A percentile compares a stretch with the other conserved stretches of the same genome.
Evolutionary conservation across 2,113 vertebrate species (phyloP).

Genomic region (Lanius collurio): DNA sequence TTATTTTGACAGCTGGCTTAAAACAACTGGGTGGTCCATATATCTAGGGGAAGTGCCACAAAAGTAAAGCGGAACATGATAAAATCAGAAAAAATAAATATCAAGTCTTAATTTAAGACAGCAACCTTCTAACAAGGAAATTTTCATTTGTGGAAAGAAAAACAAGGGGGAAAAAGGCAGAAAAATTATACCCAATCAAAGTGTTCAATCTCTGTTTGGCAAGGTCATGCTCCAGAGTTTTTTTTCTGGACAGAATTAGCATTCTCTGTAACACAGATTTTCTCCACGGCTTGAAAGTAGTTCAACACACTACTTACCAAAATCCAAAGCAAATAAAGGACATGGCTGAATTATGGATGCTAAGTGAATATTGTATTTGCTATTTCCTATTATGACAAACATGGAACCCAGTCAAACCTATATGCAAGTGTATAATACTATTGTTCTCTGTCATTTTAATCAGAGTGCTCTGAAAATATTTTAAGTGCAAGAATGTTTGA

Average conservation of each 20-base stretch:
- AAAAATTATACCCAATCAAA: background rate
- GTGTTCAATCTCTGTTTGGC: background rate
- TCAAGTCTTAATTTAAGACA: background rate
- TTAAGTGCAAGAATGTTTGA: slow-evolving; percentile 39
- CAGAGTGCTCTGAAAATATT: slow-evolving; percentile 22
- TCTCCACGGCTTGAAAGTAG: background rate
- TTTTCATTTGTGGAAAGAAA: background rate
- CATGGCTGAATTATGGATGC: background rate
- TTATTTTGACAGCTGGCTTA: slow-evolving; percentile 41
- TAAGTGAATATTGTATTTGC: background rate
- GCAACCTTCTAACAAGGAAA: background rate
- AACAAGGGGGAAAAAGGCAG: background rate
- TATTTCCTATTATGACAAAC: slow-evolving; percentile 7
- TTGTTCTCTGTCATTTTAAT: slow-evolving; percentile 15
- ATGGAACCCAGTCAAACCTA: background rate
- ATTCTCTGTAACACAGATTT: background rate
- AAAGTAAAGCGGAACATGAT: background rate
- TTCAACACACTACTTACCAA: background rate
- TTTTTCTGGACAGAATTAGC: background rate
- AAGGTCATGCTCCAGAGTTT: background rate
- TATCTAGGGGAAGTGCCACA: background rate
- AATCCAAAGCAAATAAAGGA: background rate
- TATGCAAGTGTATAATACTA: background rate
- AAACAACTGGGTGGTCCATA: slow-evolving; percentile 26
- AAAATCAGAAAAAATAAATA: slow-evolving; percentile 6